Base-by-base conservation (phyloP, 2,797 vertebrate species). In the Calcarius lapponicus region DNA sequence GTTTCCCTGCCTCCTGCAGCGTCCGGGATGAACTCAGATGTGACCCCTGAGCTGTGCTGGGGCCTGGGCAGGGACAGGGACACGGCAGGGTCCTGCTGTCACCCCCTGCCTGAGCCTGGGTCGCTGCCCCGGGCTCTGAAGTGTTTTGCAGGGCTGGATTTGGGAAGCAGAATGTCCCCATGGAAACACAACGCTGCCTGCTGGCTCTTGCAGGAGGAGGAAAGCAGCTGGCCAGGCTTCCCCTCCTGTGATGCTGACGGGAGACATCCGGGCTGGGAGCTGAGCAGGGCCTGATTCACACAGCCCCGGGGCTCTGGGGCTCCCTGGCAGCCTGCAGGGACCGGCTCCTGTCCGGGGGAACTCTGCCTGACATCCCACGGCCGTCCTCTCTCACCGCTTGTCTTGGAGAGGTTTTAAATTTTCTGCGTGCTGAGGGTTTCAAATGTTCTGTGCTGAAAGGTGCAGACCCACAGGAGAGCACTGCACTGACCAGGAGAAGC, bases 31-130 rank as follows among this genome's bases (percentile, higher is more conserved):
- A 17, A 11, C 26, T 2, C 16, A 34, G 50, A 21, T 1, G 42
- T 56, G 22, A 0, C 1, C 24, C 0, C 3, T 17, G 76, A 13
- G 29, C 64, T 17, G 28, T 50, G 5, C 40, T 4, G 0, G 32
- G 31, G 28, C 1, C 32, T 1, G 18, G 69, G 61, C 29, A 24
- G 5, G 4, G 24, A 3, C 45, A 38, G 6, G 69, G n/a, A 10
- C 34, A 9, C 20, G 7, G 60, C 82, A 48, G 73, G 6, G 7
- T 11, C 64, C 47, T 8, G 9, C 0, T 17, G 57, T 18, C 86
- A 8, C 48, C 7, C 74, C 45, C 31, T 2, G 1, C 2, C 7
- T 3, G 36, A 2, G 13, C 5, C 79, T 62, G 2, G 11, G 1
- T 7, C 28, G 3, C 2, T 0, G 38, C 53, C 1, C 43, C 2